Evolutionary conservation across 2,113 vertebrate species (phyloP).

Genomic region (Mixornis gularis): DNA sequence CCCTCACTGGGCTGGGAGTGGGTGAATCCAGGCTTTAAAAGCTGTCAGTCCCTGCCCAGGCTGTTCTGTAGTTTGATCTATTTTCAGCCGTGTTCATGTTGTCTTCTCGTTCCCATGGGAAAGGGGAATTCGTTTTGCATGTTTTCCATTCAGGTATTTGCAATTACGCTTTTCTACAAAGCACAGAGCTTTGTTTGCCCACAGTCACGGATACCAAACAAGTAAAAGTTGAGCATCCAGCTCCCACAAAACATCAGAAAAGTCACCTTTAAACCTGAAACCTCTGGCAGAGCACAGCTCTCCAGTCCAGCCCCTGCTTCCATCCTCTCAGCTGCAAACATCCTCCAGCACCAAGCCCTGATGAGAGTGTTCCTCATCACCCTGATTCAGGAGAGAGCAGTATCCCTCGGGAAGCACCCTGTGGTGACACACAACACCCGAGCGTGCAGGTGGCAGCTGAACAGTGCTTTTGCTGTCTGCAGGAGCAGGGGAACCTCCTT

Average conservation of each 20-base stretch:
- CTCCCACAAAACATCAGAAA: neutral
- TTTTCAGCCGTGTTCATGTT: neutral
- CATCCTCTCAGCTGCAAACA: neutral
- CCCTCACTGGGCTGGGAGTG: neutral
- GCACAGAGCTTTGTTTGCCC: neutral
- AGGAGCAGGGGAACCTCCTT: neutral
- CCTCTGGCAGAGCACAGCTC: neutral
- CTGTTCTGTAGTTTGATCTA: neutral
- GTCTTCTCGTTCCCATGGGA: neutral
- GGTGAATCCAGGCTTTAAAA: neutral
- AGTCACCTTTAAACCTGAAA: neutral
- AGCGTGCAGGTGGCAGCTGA: neutral
- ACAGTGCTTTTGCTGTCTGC: neutral
- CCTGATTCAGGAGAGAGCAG: neutral
- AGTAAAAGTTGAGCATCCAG: neutral
- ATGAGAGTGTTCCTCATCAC: neutral
- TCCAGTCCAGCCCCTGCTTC: neutral
- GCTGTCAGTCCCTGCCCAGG: neutral
- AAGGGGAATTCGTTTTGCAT: neutral
- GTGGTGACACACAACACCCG: accelerated
- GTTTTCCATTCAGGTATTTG: neutral
- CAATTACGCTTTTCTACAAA: neutral
- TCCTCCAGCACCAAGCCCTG: neutral
- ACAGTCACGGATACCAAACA: accelerated
- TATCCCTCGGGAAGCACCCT: neutral